These are phyloP conservation scores for Crocodylus rhombifer DNA, from an alignment of 2,797 vertebrate species.

Conservation along the genomic window DNA sequence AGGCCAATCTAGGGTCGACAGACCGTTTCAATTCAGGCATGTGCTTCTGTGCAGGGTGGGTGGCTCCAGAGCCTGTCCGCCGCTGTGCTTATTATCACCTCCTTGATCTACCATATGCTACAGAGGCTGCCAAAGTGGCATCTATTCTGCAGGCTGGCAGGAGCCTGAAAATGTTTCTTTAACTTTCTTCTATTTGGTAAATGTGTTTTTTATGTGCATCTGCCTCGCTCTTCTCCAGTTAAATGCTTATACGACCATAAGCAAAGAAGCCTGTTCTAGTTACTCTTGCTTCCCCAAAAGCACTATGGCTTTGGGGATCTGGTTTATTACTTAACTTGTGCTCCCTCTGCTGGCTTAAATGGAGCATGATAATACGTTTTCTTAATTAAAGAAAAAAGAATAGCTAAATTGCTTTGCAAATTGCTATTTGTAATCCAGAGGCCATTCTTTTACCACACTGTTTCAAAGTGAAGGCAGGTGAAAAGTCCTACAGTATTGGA, in stretches of 20 bases:
- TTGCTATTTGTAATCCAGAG: background rate
- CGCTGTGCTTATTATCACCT: too few species aligned
- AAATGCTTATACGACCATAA: background rate
- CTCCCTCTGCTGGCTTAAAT: constrained; percentile 23
- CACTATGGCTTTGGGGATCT: background rate
- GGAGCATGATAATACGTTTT: accelerated
- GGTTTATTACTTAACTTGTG: background rate
- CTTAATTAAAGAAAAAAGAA: background rate
- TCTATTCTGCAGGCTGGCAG: background rate
- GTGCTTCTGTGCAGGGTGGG: too few species aligned
- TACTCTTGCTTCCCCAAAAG: background rate
- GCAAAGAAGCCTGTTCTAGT: accelerated
- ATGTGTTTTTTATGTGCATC: background rate
- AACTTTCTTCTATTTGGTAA: accelerated
- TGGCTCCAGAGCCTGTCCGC: too few species aligned
- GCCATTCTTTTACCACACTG: background rate
- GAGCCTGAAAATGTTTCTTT: background rate
- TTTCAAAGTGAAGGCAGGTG: background rate
- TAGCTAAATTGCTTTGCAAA: background rate
- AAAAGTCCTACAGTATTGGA: background rate
- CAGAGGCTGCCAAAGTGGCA: too few species aligned
- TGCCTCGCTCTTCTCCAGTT: too few species aligned
- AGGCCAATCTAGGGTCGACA: too few species aligned
- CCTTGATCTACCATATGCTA: too few species aligned
- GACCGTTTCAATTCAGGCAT: too few species aligned